Base-by-base conservation (phyloP, 1,140 invertebrate species). In the Lucilia sericata region DNA sequence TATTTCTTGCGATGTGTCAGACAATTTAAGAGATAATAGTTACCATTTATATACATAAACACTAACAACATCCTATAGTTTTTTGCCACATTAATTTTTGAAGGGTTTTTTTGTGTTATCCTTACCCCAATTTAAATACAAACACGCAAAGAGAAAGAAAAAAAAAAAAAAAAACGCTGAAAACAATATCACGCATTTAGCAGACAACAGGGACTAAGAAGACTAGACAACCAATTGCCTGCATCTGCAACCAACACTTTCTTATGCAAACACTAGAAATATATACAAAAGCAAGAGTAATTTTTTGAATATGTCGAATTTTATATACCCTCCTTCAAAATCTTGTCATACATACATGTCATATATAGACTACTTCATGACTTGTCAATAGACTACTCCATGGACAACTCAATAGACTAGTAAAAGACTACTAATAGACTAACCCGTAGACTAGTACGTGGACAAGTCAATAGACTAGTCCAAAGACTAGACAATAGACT, bases 1-100 rank as follows among this genome's bases (percentile, higher is more conserved):
- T 70, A 70, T 70, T 70, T 70, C 65, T 70, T 70, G 65, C 21
- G 65, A 70, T 70, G n/a, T 70, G 65, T 19, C 65, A 70, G 65
- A 70, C 65, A 70, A 70, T 70, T 70, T 70, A 70, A 70, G 65
- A 70, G 65, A 70, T 70, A 70, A 70, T 70, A 70, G 65, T 70
- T 70, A n/a, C 65, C 65, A 25, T 70, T 70, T 70, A 21, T 70
- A 9, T 70, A 25, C 9, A 70, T 19, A 7, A 12, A 60, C 4
- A n/a, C 55, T n/a, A 60, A 60, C 55, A 30, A 30, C 25, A 60
- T 70, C n/a, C n/a, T 70, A 12, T 21, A 21, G 7, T 70, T 70
- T 70, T 19, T 70, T 70, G 65, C 65, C 7, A 21, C 4, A 30
- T 30, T 30, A 55, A 2, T 55, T 55, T 55, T 55, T 49, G 49